Conservation (phyloP, 2,113 vertebrate species). For the Charadrius vociferus region DNA sequence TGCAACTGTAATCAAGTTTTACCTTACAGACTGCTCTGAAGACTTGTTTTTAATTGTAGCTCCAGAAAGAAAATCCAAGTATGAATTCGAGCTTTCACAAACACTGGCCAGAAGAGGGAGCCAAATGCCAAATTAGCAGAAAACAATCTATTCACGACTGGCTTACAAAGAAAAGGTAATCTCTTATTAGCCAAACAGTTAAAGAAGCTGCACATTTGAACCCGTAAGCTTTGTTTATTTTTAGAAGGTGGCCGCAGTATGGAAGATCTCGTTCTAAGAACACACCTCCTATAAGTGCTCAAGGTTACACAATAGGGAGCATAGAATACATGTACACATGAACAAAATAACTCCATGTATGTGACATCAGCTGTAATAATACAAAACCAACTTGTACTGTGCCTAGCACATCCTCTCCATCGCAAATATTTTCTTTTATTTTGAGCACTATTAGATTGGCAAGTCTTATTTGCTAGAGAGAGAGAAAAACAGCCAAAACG, state of each 20-base stretch:
- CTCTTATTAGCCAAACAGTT: background rate
- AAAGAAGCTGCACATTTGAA: background rate
- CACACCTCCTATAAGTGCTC: accelerated
- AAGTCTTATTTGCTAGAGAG: background rate
- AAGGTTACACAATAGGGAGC: background rate
- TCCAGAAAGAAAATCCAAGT: background rate
- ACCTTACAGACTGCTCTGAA: no score
- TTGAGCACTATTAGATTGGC: background rate
- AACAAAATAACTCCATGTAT: no score
- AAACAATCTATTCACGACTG: background rate
- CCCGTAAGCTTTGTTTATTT: background rate
- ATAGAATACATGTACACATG: accelerated
- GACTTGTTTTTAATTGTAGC: background rate
- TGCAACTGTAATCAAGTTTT: accelerated
- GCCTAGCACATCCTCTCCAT: background rate
- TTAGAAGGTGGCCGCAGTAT: background rate
- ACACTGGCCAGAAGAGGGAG: conserved; percentile 55
- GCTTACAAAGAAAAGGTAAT: background rate
- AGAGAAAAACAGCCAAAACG: background rate
- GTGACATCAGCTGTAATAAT: background rate
- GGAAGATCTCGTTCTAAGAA: background rate
- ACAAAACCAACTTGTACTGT: background rate
- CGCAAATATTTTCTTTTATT: background rate
- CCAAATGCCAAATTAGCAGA: background rate
- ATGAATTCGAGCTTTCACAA: background rate